phyloP scores from a whole-genome alignment of 2,113 vertebrate genomes.

The Hepsetus odoe region DNA sequence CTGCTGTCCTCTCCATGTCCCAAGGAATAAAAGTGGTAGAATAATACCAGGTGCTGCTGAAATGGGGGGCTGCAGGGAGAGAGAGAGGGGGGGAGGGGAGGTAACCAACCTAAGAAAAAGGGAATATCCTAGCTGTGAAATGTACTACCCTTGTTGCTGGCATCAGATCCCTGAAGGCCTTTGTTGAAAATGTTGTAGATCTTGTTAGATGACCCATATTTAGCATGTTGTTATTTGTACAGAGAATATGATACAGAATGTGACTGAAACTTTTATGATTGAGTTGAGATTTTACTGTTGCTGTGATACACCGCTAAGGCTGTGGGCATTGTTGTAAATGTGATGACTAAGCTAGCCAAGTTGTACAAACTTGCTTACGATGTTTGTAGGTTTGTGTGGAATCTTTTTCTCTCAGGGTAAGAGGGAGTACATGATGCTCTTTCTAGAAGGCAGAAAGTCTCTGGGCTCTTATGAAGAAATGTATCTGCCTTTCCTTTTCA shows the following conservation, averaged over 20 bases:
- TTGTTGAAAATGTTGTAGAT: neutral
- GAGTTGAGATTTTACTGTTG: neutral
- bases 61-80: slow-evolving; percentile 8
- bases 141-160: neutral
- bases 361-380: neutral
- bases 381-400: neutral
- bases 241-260: neutral
- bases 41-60: slow-evolving; percentile 13
- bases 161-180: neutral
- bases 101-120: neutral
- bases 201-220: too few species aligned
- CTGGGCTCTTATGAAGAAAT: too few species aligned
- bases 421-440: too few species aligned
- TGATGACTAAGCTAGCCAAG: neutral
- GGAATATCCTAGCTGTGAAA: neutral
- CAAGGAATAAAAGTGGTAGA: neutral
- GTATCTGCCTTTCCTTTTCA: neutral
- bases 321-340: neutral
- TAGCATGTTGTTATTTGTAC: too few species aligned
- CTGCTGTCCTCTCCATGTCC: neutral
- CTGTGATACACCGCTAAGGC: neutral
- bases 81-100: neutral
- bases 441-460: too few species aligned
- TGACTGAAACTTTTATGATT: neutral
- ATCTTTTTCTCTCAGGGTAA: too few species aligned